Percentiles rank a stretch among this genome's conserved stretches.
These are phyloP conservation scores for Myocastor coypus DNA, from an alignment of 2,113 vertebrate species.

Conservation along the genomic window DNA sequence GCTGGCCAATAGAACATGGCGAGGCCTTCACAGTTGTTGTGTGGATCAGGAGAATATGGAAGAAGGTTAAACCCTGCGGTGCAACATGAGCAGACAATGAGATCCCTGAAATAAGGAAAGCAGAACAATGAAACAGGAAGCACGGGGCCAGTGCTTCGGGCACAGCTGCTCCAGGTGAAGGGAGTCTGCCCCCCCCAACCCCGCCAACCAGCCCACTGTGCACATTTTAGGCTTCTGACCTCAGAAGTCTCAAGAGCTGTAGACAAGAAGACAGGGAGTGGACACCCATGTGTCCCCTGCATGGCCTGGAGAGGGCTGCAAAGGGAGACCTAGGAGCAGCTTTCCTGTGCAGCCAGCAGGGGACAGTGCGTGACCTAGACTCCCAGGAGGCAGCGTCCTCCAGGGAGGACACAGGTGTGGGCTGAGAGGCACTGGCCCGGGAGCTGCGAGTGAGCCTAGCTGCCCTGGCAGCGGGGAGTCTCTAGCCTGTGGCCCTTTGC, in stretches of 20 bases:
- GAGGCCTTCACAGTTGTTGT: neutral
- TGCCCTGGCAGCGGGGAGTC: neutral
- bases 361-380: neutral
- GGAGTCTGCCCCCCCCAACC: neutral
- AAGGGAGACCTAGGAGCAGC: neutral
- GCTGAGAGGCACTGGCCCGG: neutral
- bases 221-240: neutral
- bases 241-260: neutral
- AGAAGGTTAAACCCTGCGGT: neutral
- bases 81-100: neutral
- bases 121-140: neutral
- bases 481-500: neutral
- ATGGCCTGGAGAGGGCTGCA: neutral
- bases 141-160: neutral
- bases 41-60: neutral
- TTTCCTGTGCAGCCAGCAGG: neutral
- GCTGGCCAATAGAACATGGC: neutral
- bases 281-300: neutral
- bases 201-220: neutral
- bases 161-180: neutral
- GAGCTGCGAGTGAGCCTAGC: neutral
- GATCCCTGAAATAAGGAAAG: neutral
- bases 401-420: neutral
- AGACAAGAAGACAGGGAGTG: neutral
- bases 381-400: neutral